phyloP scores from a whole-genome alignment of 2,888 invertebrate genomes.

The Amblyjoppa proteus region DNA sequence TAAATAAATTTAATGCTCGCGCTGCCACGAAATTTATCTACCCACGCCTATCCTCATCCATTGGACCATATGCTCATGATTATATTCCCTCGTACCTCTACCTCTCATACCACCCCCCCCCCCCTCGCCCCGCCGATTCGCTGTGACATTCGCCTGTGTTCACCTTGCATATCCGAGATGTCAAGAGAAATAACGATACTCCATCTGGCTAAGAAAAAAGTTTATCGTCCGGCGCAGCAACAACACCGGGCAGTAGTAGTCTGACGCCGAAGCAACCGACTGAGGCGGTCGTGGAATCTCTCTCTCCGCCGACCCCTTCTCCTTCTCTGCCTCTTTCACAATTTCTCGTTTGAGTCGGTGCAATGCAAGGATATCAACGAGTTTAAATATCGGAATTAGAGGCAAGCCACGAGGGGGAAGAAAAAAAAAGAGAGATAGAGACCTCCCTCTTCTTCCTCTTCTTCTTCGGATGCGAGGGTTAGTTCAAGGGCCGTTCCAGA shows the following conservation, averaged over 20 bases:
- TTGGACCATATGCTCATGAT: conserved; percentile 47
- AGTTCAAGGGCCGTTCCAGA: conserved; percentile 79
- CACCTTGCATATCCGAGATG: conserved; percentile 56
- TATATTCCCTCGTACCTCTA: conserved; percentile 42
- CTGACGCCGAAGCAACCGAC: conserved; percentile 54
- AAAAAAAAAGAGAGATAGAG: conserved; percentile 46
- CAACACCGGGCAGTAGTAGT: conserved; percentile 10
- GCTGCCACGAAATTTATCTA: conserved; percentile 35
- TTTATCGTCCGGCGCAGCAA: conserved; percentile 41
- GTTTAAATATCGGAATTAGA: conserved; percentile 71
- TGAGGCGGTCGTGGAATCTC: conserved; percentile 46
- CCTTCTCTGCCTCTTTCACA: conserved; percentile 35
- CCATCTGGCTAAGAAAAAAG: conserved; percentile 58
- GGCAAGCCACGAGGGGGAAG: conserved; percentile 41
- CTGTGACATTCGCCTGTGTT: not conserved
- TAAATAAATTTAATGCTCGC: conserved; percentile 31
- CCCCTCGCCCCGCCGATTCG: not conserved
- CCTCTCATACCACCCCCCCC: conserved; percentile 16
- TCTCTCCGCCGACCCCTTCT: not conserved
- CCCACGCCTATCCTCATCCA: conserved; percentile 30
- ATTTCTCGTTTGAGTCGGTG: conserved; percentile 55
- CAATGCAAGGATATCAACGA: conserved; percentile 66
- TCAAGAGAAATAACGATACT: conserved; percentile 61
- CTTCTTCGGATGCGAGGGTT: conserved; percentile 73
- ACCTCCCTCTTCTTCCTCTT: conserved; percentile 38